Evolutionary conservation across 2,797 vertebrate genomes (phyloP).

Genomic region (Meriones psammophilus): DNA sequence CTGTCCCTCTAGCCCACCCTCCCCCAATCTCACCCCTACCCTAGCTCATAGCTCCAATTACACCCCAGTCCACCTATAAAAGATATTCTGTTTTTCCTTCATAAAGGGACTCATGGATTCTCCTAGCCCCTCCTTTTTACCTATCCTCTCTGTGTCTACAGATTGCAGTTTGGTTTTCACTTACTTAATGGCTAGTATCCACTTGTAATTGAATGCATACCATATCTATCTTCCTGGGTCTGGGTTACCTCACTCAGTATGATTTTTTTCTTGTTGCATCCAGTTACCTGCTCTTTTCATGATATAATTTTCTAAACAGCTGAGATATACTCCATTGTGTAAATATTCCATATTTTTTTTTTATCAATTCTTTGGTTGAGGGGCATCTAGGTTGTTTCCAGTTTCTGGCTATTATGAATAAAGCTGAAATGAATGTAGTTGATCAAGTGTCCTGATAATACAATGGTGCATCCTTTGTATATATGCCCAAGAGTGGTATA

Average conservation of each 20-base stretch:
- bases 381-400: neutral
- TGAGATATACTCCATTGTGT: neutral
- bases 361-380: neutral
- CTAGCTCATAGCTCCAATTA: no score
- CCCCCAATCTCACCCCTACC: neutral
- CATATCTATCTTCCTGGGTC: neutral
- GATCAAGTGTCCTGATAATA: neutral
- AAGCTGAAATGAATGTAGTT: neutral
- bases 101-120: neutral
- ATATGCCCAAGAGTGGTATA: neutral
- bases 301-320: neutral
- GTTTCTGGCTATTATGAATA: neutral
- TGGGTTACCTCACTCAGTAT: neutral
- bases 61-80: neutral
- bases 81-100: neutral
- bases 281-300: neutral
- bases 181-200: neutral
- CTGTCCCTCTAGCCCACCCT: neutral
- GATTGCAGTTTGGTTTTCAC: neutral
- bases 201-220: neutral
- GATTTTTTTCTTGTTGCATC: neutral
- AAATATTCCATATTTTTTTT: neutral
- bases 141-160: neutral
- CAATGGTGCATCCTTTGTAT: neutral
- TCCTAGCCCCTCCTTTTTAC: neutral